Base-by-base conservation (phyloP, 2,797 vertebrate species). In the Zenarchopterus dispar region DNA sequence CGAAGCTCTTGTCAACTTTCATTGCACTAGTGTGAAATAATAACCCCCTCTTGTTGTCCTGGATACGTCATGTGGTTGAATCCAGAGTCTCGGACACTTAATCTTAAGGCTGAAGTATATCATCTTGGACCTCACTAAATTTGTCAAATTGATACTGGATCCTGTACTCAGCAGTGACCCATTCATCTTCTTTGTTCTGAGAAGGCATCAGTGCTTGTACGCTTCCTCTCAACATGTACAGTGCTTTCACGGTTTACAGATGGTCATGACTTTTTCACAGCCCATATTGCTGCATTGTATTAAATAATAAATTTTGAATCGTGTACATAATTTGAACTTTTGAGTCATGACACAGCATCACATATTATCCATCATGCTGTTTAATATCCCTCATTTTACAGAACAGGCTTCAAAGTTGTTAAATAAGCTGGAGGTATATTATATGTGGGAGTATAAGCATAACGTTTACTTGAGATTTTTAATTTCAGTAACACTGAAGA, bases 11-110 rank as follows among this genome's bases (percentile, higher is more conserved):
- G 73, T 63, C 73, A 74, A 71, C 80, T 79, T 73, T 68, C 61
- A 59, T 80, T 73, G 75, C 77, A 84, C 65, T 68, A 75, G 78
- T 73, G 22, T 85, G 78, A 86, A n/a, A n/a, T n/a, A 85, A 86
- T 84, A 74, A 70, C 75, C 69, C 77, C 60, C 69, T 67, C 75
- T 89, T 81, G 86, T 87, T 81, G 70, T 62, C 67, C 70, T 5
- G 56, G 54, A 81, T 78, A 71, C 61, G 82, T 88, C 80, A 82
- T 83, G 73, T 33, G 59, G 31, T 23, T 70, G 73, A 51, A 33
- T 65, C 63, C 5, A 56, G 71, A 52, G 65, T 75, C 79, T 80
- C 71, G 82, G 67, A 67, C 70, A 72, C 78, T 58, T 77, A 83
- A 79, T 84, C 66, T 83, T 67, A 77, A 69, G 70, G 55, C 82